Conservation (phyloP, 2,888 invertebrate genomes). For the Gerosis bhagava region DNA sequence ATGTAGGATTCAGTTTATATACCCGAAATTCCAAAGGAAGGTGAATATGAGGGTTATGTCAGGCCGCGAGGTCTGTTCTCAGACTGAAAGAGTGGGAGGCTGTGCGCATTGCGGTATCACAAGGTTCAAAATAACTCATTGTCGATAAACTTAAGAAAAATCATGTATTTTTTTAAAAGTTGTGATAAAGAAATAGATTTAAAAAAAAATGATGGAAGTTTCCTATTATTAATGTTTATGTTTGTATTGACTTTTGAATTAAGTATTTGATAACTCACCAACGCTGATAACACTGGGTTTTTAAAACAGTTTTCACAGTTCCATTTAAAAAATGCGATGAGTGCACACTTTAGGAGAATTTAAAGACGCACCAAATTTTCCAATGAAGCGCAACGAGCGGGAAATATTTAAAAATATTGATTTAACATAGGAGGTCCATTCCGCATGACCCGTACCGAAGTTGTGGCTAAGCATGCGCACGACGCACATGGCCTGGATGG, state of each 20-base stretch:
- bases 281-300: no score
- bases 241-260: no score
- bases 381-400: conserved; percentile 32
- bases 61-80: conserved; percentile 65
- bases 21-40: conserved; percentile 7
- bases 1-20: no score
- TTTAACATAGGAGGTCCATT: conserved; percentile 36
- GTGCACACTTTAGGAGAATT: no score
- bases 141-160: conserved; percentile 15
- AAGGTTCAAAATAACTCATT: conserved; percentile 50
- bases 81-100: conserved; percentile 70
- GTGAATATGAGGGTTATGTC: conserved; percentile 62
- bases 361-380: no score
- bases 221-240: no score
- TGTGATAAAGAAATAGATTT: no score
- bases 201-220: no score
- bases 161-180: no score
- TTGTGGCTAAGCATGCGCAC: conserved; percentile 42
- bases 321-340: no score
- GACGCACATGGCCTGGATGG: conserved; percentile 25
- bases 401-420: conserved; percentile 52
- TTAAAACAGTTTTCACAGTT: conserved; percentile 1
- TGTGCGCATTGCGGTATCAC: conserved; percentile 79
- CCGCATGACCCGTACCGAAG: conserved; percentile 41
- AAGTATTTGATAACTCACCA: no score